Evolutionary conservation across 2,888 invertebrate genomes (phyloP).

Genomic region (Stenolophus ochropezus): DNA sequence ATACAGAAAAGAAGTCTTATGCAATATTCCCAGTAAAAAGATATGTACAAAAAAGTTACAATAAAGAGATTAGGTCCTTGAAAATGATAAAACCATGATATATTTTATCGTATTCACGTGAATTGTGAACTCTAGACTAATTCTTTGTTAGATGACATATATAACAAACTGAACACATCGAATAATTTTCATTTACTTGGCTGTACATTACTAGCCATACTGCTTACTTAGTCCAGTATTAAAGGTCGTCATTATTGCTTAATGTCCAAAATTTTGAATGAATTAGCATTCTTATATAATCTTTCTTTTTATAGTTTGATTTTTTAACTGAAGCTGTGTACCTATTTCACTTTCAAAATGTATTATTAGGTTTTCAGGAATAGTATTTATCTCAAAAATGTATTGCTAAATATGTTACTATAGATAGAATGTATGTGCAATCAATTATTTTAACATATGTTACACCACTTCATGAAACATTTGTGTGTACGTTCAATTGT

Average conservation of each 20-base stretch:
- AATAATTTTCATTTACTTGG: neutral
- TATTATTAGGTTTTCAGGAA: conserved; percentile 24
- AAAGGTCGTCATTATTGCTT: neutral
- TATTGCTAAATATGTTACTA: neutral
- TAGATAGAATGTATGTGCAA: neutral
- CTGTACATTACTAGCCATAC: neutral
- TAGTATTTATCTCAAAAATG: neutral
- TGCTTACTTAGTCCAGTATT: neutral
- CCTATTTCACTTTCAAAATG: conserved; percentile 20
- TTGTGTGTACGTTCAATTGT: neutral
- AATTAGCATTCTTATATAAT: conserved; percentile 11
- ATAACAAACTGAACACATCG: neutral
- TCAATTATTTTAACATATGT: conserved; percentile 14
- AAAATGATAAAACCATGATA: conserved; percentile 11
- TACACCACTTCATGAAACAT: neutral
- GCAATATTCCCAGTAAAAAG: neutral
- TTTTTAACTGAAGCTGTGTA: conserved; percentile 2
- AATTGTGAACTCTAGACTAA: conserved; percentile 1
- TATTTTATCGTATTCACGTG: conserved; percentile 30
- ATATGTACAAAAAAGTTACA: neutral
- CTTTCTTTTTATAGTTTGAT: conserved; percentile 9
- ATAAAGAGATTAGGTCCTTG: conserved; percentile 5
- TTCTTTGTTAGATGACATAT: conserved; percentile 23
- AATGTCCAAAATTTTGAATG: conserved; percentile 1
- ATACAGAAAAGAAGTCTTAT: neutral